Percentiles rank a stretch among this genome's conserved stretches.
Conservation (phyloP, 2,797 vertebrate genomes). For the Mallotus villosus region DNA sequence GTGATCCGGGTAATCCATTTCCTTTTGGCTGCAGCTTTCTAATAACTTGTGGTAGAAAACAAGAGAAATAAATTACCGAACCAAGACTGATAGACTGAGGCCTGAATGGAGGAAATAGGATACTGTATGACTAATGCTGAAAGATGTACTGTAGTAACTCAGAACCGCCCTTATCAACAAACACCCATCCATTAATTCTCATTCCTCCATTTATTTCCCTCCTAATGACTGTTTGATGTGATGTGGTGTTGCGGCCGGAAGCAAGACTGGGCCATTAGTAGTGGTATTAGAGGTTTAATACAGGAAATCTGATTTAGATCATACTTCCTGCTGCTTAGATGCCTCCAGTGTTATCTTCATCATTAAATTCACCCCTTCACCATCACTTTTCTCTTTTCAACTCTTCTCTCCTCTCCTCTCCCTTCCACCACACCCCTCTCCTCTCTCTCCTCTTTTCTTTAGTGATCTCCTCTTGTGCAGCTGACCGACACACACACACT, state of each 20-base stretch:
- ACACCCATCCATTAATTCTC: slow-evolving; percentile 6
- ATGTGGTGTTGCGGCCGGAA: neutral
- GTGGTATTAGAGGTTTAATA: slow-evolving; percentile 9
- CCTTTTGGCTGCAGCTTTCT: too few species aligned
- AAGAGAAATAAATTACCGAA: too few species aligned
- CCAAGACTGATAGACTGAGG: too few species aligned
- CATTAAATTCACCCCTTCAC: neutral
- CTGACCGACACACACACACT: neutral
- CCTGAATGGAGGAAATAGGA: neutral
- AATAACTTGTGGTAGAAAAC: too few species aligned
- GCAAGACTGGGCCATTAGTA: neutral
- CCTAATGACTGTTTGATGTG: neutral
- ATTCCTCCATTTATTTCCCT: neutral
- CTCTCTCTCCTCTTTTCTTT: too few species aligned
- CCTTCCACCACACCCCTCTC: too few species aligned
- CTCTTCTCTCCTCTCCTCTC: too few species aligned
- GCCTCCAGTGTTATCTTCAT: neutral
- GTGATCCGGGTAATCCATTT: too few species aligned
- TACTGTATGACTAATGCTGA: neutral
- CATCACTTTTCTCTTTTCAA: slow-evolving; percentile 7
- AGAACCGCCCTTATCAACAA: neutral
- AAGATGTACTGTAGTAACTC: neutral
- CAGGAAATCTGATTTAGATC: neutral
- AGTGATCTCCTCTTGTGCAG: neutral
- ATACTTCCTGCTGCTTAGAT: neutral